These are phyloP conservation scores for Ardeotis arabs DNA, from an alignment of 2,113 vertebrate genomes.

Conservation along the genomic window DNA sequence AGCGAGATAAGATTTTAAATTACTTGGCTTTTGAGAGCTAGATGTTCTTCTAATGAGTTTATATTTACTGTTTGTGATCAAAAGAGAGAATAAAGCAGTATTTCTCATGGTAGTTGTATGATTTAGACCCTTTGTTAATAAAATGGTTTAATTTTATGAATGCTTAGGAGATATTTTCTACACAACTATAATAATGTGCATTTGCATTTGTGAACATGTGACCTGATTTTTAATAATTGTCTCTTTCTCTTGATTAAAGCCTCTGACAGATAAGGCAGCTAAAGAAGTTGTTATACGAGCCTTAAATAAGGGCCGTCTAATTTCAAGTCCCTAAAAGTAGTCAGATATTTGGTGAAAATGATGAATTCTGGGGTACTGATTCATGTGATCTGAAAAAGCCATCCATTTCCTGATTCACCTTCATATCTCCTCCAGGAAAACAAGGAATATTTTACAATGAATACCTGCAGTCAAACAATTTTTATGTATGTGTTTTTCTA, in stretches of 20 bases:
- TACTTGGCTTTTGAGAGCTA: not conserved
- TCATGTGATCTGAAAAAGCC: slow-evolving; percentile 78
- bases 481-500: slow-evolving; percentile 26
- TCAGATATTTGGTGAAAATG: slow-evolving; percentile 71
- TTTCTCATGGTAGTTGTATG: not conserved
- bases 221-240: not conserved
- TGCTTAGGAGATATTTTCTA: not conserved
- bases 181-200: not conserved
- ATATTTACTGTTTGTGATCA: not conserved
- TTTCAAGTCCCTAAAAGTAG: not conserved
- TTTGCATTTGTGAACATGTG: not conserved
- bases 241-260: not conserved
- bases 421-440: not conserved
- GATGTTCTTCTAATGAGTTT: not conserved
- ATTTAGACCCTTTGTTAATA: not conserved
- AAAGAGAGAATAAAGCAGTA: not conserved
- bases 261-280: not conserved
- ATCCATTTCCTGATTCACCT: slow-evolving; percentile 86
- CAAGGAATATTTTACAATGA: not conserved
- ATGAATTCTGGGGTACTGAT: slow-evolving; percentile 77
- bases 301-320: not conserved
- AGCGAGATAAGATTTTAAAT: not conserved
- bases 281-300: not conserved
- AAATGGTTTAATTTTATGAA: not conserved
- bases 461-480: not conserved